phyloP scores from a whole-genome alignment of 2,113 vertebrate species.

The Todiramphus chloris region DNA sequence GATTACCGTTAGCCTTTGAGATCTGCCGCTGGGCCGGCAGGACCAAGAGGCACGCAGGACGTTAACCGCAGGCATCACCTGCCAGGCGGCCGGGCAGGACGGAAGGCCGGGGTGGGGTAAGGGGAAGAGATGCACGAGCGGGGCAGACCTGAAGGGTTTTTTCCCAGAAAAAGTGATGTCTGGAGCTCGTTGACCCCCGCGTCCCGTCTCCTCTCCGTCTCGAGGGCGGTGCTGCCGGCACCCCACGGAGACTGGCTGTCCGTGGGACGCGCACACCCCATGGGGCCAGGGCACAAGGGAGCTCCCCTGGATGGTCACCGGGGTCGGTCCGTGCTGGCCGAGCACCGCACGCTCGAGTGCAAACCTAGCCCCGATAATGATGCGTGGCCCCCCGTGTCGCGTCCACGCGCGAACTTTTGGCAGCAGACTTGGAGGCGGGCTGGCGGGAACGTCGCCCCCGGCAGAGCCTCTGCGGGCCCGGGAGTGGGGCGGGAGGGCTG shows the following conservation, averaged over 20 bases:
- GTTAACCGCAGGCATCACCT: neutral
- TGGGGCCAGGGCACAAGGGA: neutral
- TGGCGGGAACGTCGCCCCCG: neutral
- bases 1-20: neutral
- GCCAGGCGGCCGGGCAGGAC: neutral
- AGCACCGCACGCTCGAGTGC: neutral
- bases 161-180: neutral
- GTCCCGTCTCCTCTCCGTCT: neutral
- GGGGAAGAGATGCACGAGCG: rapidly evolving
- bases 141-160: neutral
- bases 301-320: neutral
- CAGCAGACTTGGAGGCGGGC: neutral
- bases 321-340: neutral
- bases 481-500: neutral
- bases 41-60: neutral
- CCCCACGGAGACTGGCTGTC: neutral
- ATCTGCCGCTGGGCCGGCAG: neutral
- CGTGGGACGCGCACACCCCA: neutral
- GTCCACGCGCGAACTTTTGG: neutral
- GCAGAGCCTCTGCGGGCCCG: neutral
- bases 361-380: neutral
- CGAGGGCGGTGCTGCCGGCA: neutral
- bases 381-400: neutral
- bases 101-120: neutral
- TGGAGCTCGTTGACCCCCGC: neutral